Evolutionary conservation across 2,113 vertebrate species (phyloP).

Genomic region (Oreochromis tanganicae): DNA sequence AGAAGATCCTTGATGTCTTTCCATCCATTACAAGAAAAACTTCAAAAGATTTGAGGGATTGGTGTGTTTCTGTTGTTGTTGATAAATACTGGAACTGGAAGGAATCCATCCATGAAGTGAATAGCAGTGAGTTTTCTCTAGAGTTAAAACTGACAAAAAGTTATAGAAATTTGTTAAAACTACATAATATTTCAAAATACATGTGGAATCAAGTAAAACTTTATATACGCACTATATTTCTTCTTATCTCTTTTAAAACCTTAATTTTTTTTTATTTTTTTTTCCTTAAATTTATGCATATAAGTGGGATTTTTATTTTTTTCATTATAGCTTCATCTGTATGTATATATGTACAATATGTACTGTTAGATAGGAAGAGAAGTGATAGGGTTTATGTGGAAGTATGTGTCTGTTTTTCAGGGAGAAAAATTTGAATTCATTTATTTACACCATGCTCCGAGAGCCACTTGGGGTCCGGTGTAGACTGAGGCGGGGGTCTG

Average conservation of each 20-base stretch:
- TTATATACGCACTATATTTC: slow-evolving; percentile 45
- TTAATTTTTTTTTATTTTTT: background rate
- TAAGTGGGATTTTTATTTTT: slow-evolving; percentile 46
- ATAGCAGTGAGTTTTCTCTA: slow-evolving; percentile 14
- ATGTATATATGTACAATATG: slow-evolving; percentile 73
- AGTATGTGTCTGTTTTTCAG: background rate
- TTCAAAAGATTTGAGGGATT: slow-evolving; percentile 8
- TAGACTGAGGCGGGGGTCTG: slow-evolving; percentile 83
- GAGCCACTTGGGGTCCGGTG: slow-evolving; percentile 91
- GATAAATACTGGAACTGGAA: slow-evolving; percentile 28
- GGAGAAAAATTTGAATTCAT: background rate
- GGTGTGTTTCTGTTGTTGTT: background rate
- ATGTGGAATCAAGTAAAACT: slow-evolving; percentile 64
- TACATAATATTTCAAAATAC: slow-evolving; percentile 76
- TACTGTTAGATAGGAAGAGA: slow-evolving; percentile 42
- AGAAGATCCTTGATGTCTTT: slow-evolving; percentile 1
- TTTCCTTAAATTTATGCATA: slow-evolving; percentile 73
- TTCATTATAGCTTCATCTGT: slow-evolving; percentile 63
- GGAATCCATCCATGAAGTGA: slow-evolving; percentile 33
- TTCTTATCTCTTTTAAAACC: slow-evolving; percentile 43
- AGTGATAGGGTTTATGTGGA: background rate
- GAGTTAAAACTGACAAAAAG: slow-evolving; percentile 67
- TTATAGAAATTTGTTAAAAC: slow-evolving; percentile 75
- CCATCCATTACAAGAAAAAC: background rate
- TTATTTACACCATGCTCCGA: slow-evolving; percentile 86